Evolutionary conservation across 1,140 invertebrate species (phyloP).

Genomic region (Drosophila gunungcola): DNA sequence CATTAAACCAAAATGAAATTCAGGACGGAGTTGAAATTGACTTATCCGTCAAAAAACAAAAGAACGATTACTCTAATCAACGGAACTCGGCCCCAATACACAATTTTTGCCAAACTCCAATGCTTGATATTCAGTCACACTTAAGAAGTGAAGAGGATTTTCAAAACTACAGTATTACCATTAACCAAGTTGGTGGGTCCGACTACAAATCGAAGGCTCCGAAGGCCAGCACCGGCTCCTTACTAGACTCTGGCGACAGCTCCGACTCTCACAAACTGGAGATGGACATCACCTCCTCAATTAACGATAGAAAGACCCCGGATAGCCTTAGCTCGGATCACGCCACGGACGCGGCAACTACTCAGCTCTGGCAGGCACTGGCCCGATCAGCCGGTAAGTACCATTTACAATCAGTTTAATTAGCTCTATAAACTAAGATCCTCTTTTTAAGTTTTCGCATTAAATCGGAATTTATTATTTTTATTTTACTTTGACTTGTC

Average conservation of each 20-base stretch:
- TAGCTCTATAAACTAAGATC: too few relatives aligned
- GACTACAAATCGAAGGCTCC: slow-evolving; percentile 51
- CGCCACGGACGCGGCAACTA: slow-evolving; percentile 86
- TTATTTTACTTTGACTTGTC: neutral
- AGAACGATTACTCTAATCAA: slow-evolving; percentile 58
- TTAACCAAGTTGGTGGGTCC: slow-evolving; percentile 53
- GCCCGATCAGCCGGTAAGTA: slow-evolving; percentile 85
- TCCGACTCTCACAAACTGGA: slow-evolving; percentile 83
- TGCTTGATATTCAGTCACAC: slow-evolving; percentile 58
- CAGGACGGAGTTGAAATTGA: slow-evolving; percentile 78
- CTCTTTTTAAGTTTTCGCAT: too few relatives aligned
- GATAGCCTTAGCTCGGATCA: slow-evolving; percentile 87
- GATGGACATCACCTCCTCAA: slow-evolving; percentile 66
- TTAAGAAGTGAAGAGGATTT: slow-evolving; percentile 49
- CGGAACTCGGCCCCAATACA: slow-evolving; percentile 41
- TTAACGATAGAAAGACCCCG: slow-evolving; percentile 83
- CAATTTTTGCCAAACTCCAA: slow-evolving; percentile 58
- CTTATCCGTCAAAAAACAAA: slow-evolving; percentile 79
- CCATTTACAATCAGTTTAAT: too few relatives aligned
- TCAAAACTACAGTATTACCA: slow-evolving; percentile 72
- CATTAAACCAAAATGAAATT: slow-evolving; percentile 66
- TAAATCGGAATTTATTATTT: neutral
- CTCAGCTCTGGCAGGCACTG: slow-evolving; percentile 87
- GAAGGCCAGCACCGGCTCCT: slow-evolving; percentile 42
- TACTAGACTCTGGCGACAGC: slow-evolving; percentile 74